phyloP scores from a whole-genome alignment of 2,113 vertebrate species.

The Dromaius novaehollandiae region DNA sequence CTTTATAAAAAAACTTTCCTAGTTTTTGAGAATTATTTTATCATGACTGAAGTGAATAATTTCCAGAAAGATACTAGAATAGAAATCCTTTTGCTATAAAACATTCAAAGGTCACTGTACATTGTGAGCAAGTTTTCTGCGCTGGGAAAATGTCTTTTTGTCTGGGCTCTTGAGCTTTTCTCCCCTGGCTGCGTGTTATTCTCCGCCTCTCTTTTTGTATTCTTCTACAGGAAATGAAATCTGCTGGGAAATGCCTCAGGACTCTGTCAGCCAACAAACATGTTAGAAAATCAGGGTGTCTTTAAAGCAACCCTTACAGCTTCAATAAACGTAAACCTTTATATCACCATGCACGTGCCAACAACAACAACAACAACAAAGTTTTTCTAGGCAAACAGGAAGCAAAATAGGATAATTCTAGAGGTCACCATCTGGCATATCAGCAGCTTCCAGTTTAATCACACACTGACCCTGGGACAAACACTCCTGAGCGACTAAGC shows the following conservation, averaged over 20 bases:
- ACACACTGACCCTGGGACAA: slow-evolving; percentile 43
- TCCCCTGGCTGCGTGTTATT: neutral
- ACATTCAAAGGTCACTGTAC: neutral
- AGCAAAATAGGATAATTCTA: slow-evolving; percentile 63
- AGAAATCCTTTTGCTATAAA: neutral
- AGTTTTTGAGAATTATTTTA: neutral
- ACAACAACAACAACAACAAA: neutral
- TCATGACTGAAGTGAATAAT: neutral
- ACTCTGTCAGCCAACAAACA: neutral
- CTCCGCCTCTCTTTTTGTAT: neutral
- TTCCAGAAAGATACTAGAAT: neutral
- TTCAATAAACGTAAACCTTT: neutral
- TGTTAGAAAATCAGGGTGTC: neutral
- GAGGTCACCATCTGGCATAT: slow-evolving; percentile 61
- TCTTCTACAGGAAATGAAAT: neutral
- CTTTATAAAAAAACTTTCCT: neutral
- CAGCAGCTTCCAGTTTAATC: slow-evolving; percentile 67
- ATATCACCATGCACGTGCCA: neutral
- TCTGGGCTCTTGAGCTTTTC: neutral
- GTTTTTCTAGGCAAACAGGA: slow-evolving; percentile 33
- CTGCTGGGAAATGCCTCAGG: neutral
- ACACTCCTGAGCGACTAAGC: slow-evolving; percentile 25
- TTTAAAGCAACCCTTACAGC: neutral
- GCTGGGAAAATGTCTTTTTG: neutral
- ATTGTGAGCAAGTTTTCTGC: neutral